Evolutionary conservation across 2,888 invertebrate species (phyloP).

Genomic region (Cosmia pyralina): DNA sequence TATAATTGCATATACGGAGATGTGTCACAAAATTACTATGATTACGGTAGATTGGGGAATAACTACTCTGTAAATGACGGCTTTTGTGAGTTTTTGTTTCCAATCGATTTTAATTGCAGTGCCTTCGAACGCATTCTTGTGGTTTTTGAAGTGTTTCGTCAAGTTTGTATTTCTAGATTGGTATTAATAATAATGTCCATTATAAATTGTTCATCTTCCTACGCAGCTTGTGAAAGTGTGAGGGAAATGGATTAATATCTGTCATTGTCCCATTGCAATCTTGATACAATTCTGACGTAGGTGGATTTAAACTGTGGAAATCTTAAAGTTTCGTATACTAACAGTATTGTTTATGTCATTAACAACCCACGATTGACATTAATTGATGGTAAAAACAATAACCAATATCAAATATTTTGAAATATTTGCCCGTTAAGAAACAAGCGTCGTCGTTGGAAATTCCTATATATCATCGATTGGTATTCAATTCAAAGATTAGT

Average conservation of each 20-base stretch:
- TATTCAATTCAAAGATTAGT: constrained; percentile 55
- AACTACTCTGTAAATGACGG: constrained; percentile 30
- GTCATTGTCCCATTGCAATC: constrained; percentile 50
- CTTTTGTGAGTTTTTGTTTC: constrained; percentile 43
- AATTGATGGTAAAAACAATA: constrained; percentile 50
- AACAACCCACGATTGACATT: constrained; percentile 48
- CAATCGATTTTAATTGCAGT: constrained; percentile 37
- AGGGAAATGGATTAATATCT: constrained; percentile 50
- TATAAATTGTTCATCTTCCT: constrained; percentile 50
- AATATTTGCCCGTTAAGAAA: constrained; percentile 11
- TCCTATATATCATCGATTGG: constrained; percentile 32
- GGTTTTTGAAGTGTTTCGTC: not conserved
- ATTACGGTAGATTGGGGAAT: constrained; percentile 54
- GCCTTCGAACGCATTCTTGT: constrained; percentile 19
- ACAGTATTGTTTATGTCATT: constrained; percentile 34
- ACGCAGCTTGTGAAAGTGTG: constrained; percentile 52
- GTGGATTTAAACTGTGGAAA: constrained; percentile 43
- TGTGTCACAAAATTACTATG: constrained; percentile 67
- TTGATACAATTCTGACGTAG: constrained; percentile 48
- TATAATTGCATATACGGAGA: constrained; percentile 72
- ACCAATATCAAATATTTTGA: constrained; percentile 39
- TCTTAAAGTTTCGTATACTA: constrained; percentile 38
- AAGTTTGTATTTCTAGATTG: constrained; percentile 26
- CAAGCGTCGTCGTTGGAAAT: constrained; percentile 6
- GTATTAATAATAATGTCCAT: constrained; percentile 26